Percentiles rank a stretch among this genome's conserved stretches.
Evolutionary conservation across 2,113 vertebrate species (phyloP).

Genomic region (Vidua chalybeata): DNA sequence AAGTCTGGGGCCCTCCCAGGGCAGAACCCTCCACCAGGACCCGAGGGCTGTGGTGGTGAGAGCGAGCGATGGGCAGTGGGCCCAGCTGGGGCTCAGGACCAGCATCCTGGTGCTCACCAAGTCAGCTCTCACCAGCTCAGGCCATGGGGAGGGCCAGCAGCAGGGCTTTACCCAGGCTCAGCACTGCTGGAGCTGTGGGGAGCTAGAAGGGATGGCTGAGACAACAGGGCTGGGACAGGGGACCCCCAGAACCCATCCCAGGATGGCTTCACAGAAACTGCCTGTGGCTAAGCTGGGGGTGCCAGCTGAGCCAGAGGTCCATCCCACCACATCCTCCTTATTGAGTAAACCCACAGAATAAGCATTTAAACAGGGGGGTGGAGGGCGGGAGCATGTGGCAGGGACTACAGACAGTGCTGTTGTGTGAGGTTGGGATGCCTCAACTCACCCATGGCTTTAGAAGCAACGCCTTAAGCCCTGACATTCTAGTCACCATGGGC

Average conservation of each 20-base stretch:
- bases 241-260: background rate
- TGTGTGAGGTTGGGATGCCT: background rate
- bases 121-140: background rate
- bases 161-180: background rate
- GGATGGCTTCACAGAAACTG: background rate
- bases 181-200: background rate
- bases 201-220: background rate
- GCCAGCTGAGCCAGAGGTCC: background rate
- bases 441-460: background rate
- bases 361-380: background rate
- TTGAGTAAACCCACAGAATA: background rate
- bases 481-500: background rate
- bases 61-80: background rate
- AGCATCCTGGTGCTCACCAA: background rate
- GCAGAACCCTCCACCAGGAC: background rate
- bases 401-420: background rate
- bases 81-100: background rate
- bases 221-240: background rate
- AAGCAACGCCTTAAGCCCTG: background rate
- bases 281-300: accelerated
- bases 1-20: background rate
- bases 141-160: background rate
- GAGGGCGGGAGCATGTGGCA: background rate
- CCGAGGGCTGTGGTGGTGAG: accelerated
- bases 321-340: background rate